These are phyloP conservation scores for Actias luna DNA, from an alignment of 2,888 invertebrate genomes.

Conservation along the genomic window DNA sequence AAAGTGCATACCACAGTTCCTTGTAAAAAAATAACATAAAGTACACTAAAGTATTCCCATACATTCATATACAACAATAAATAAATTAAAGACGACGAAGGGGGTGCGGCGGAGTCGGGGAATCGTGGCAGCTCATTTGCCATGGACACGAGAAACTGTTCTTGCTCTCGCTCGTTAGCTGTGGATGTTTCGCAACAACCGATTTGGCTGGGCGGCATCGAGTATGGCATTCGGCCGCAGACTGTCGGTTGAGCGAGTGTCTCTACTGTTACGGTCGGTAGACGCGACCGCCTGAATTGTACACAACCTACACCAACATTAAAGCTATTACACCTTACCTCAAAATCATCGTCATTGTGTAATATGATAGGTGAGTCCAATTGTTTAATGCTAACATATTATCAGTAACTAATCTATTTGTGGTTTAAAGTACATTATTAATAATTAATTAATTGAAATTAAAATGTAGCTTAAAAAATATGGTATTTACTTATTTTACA, in stretches of 20 bases:
- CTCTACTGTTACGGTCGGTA: conserved; percentile 38
- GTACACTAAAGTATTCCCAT: conserved; percentile 1
- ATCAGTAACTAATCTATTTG: conserved; percentile 13
- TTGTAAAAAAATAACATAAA: background rate
- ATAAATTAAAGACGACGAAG: conserved; percentile 11
- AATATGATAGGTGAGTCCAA: conserved; percentile 74
- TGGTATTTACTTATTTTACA: background rate
- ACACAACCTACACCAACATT: conserved; percentile 79
- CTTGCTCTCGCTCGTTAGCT: conserved; percentile 31
- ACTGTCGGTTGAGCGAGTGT: conserved; percentile 63
- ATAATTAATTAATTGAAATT: background rate
- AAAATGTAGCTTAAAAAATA: background rate
- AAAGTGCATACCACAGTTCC: background rate
- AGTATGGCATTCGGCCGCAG: conserved; percentile 63
- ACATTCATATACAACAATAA: conserved; percentile 9
- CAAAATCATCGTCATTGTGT: conserved; percentile 54
- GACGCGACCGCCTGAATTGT: conserved; percentile 41
- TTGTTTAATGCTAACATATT: conserved; percentile 26
- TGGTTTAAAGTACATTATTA: background rate
- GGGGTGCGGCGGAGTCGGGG: conserved; percentile 10
- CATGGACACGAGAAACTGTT: conserved; percentile 21
- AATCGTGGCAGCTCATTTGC: conserved; percentile 4
- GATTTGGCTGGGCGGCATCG: conserved; percentile 36
- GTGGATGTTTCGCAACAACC: conserved; percentile 31
- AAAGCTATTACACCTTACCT: conserved; percentile 65